These are phyloP conservation scores for Holacanthella duospinosa DNA, from an alignment of 2,888 invertebrate species.

Conservation along the genomic window DNA sequence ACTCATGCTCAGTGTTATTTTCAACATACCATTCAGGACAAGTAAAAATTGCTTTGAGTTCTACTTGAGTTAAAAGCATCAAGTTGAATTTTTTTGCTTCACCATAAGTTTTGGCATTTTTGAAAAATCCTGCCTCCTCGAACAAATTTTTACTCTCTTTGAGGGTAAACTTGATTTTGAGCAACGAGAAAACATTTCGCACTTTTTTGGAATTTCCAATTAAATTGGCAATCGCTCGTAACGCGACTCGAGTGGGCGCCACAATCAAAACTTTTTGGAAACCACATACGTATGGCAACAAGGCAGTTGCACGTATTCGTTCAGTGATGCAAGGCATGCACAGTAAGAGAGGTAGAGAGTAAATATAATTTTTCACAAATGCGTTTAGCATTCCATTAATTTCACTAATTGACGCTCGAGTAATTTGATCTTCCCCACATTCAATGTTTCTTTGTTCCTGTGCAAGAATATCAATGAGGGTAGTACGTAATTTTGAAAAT, in stretches of 20 bases:
- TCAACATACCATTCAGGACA: no score
- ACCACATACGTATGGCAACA: neutral
- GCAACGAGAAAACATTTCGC: neutral
- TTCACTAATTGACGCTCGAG: no score
- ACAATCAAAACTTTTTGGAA: neutral
- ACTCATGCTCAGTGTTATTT: no score
- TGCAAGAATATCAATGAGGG: no score
- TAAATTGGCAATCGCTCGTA: neutral
- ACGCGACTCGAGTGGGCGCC: neutral
- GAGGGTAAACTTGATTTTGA: neutral
- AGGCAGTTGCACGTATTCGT: neutral
- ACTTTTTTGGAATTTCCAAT: neutral
- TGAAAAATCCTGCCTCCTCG: neutral
- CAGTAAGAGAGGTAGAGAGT: no score
- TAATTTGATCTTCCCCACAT: no score
- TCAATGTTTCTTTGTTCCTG: no score
- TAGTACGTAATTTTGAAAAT: no score
- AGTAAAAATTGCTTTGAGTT: neutral
- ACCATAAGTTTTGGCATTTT: neutral
- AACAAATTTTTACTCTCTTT: neutral
- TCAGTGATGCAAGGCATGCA: no score
- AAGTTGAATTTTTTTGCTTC: neutral
- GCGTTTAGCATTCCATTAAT: no score
- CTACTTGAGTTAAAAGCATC: neutral
- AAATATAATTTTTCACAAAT: no score